Evolutionary conservation across 2,797 vertebrate genomes (phyloP), one percentile per base, ranked within the genome.

Genomic region (Sorex maritimensis): DNA sequence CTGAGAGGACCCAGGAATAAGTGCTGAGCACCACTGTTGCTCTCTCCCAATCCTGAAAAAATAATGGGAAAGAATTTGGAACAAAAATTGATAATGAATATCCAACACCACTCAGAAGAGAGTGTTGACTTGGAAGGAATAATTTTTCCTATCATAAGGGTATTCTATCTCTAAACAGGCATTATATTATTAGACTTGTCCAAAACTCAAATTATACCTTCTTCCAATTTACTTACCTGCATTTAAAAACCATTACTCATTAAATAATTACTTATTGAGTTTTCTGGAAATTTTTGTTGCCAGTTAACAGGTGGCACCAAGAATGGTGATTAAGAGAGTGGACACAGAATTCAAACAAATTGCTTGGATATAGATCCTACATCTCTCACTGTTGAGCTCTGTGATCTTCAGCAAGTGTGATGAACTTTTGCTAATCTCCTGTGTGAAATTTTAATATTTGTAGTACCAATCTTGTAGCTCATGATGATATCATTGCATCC

Each of bases 241-340:
- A 58, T 13, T 80, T 61, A 61, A 61, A 58, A 21, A 61, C 21
- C 7, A 5, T 19, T 61, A 61, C 4, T 92, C 19, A 79, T 49
- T 81, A 61, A 72, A 65, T 63, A 75, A 38, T 41, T 19, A 78
- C 13, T 38, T 71, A 9, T 46, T 82, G 61, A 68, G 3, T 78
- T 94, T 95, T 7, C n/a, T 10, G 52, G 46, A 28, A 24, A 84
- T 77, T 0, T 78, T 74, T 74, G 23, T 74, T 86, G 13, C 6
- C 65, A 44, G 17, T 91, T 81, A 79, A 63, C 67, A 79, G 7
- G 46, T 5, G 26, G 2, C n/a, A 63, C 49, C 52, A 89, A 92
- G 68, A 8, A 1, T 77, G 63, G 69, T 28, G 9, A 28, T 9
- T 74, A 30, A 86, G 19, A 81, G 6, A 4, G 13, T 11, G 7